phyloP scores from a whole-genome alignment of 1,140 invertebrate genomes.

The Oreohelix idahoensis region DNA sequence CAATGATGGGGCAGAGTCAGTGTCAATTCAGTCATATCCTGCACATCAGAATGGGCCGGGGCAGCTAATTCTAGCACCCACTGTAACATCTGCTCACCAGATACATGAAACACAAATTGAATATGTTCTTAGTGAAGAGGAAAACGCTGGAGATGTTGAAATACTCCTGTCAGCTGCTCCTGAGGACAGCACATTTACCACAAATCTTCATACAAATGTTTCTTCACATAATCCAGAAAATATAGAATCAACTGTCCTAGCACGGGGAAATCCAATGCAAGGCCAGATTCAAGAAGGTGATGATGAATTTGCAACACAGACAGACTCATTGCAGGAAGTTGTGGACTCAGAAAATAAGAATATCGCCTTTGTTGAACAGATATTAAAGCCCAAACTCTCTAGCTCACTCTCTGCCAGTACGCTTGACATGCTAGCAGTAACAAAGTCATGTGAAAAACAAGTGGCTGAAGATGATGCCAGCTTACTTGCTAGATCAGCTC shows the following conservation, averaged over 20 bases:
- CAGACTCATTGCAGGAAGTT: conserved; percentile 27
- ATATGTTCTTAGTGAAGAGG: not conserved
- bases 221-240: not conserved
- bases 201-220: not conserved
- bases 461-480: not conserved
- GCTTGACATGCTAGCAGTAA: not conserved
- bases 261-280: not conserved
- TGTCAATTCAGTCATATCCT: not conserved
- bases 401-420: not conserved
- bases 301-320: not conserved
- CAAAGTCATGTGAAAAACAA: not conserved
- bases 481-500: not conserved
- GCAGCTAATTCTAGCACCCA: not conserved
- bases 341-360: not conserved
- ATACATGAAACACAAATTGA: not conserved
- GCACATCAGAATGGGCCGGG: not conserved
- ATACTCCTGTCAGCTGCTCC: not conserved
- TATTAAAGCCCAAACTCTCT: not conserved
- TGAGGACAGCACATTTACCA: not conserved
- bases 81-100: not conserved
- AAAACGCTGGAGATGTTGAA: conserved; percentile 22
- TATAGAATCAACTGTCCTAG: not conserved
- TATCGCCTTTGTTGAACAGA: not conserved
- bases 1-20: not conserved
- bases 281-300: too few relatives aligned